phyloP scores from a whole-genome alignment of 1,140 invertebrate species.

The Saxidomus purpurata region DNA sequence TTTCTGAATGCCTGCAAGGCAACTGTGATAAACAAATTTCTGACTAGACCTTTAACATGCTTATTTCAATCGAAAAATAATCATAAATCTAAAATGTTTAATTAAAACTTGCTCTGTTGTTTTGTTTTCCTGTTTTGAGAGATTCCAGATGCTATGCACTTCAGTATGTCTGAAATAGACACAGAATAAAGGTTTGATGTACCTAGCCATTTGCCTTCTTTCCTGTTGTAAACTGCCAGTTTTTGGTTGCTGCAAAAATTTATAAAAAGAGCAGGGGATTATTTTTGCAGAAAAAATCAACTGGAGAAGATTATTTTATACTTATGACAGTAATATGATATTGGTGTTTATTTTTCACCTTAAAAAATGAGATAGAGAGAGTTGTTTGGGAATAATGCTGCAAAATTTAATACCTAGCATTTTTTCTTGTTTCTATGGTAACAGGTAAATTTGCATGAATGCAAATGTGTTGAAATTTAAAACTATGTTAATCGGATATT shows the following conservation, averaged over 20 bases:
- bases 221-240: slow-evolving; percentile 2
- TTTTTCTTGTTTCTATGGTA: slow-evolving; percentile 8
- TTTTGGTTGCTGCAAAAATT: slow-evolving; percentile 19
- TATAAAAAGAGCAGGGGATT: not conserved
- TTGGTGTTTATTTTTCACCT: no score
- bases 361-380: not conserved
- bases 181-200: not conserved
- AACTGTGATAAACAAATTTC: no score
- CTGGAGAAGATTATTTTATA: no score
- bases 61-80: not conserved
- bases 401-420: not conserved
- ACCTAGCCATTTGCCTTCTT: not conserved
- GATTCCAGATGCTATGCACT: slow-evolving; percentile 21
- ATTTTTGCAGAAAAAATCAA: no score
- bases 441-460: slow-evolving; percentile 26
- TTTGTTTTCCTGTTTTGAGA: not conserved
- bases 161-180: slow-evolving; percentile 26
- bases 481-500: slow-evolving; percentile 32
- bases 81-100: not conserved
- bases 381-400: not conserved
- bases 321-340: no score
- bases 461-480: slow-evolving; percentile 44
- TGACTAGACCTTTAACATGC: no score
- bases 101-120: not conserved
- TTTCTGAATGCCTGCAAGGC: no score